These are phyloP conservation scores for Listronotus bonariensis DNA, from an alignment of 1,140 invertebrate species.

Conservation along the genomic window DNA sequence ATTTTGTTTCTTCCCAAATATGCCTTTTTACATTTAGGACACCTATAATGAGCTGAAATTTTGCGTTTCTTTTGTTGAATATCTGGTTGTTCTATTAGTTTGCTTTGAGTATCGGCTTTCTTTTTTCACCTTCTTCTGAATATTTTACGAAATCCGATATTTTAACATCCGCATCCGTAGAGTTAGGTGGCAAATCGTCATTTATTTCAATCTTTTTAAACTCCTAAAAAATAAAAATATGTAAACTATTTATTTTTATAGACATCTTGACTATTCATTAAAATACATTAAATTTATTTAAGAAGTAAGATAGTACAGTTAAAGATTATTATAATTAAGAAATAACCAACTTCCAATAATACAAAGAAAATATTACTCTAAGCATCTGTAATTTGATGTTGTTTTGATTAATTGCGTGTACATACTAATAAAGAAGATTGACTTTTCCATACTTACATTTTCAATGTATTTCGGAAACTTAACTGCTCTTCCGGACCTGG, in stretches of 20 bases:
- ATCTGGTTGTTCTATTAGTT: conserved; percentile 11
- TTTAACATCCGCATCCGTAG: conserved; percentile 34
- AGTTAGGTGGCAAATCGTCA: conserved; percentile 12
- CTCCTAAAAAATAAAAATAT: conserved; percentile 31
- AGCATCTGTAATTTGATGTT: no score
- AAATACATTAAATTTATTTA: no score
- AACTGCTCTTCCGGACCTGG: conserved; percentile 49
- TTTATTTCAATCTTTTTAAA: conserved; percentile 48
- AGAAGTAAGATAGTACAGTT: no score
- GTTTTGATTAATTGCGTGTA: no score
- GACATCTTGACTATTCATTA: no score
- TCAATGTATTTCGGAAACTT: conserved; percentile 50
- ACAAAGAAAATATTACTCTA: conserved; percentile 19
- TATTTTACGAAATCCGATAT: conserved; percentile 45
- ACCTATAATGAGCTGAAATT: conserved; percentile 61
- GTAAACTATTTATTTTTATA: no score
- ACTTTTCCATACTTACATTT: conserved; percentile 37
- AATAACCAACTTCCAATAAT: no score
- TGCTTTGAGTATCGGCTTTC: conserved; percentile 3
- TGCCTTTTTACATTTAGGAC: conserved; percentile 64
- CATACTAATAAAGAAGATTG: conserved; percentile 10
- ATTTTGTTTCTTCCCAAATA: conserved; percentile 62
- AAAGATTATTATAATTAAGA: no score
- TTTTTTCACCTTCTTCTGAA: conserved; percentile 30
- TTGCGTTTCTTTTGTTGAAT: conserved; percentile 56